These are phyloP conservation scores for Scolopax rusticola DNA, from an alignment of 2,797 vertebrate species.

Conservation along the genomic window DNA sequence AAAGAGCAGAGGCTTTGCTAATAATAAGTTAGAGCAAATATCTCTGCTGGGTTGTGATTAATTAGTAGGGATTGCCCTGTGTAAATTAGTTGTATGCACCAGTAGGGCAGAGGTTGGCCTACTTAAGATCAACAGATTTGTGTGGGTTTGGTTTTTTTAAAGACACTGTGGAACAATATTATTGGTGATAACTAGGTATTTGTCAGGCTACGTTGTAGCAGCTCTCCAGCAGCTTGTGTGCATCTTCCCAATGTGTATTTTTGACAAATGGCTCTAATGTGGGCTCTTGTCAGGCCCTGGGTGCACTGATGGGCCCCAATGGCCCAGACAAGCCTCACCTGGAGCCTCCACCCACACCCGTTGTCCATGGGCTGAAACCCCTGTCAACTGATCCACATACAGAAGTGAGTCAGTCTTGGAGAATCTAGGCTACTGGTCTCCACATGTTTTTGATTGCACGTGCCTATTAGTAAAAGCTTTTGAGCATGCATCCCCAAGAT, in stretches of 20 bases:
- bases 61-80: background rate
- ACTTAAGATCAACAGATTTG: background rate
- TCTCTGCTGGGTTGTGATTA: background rate
- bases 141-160: background rate
- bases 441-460: background rate
- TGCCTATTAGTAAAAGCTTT: background rate
- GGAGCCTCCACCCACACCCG: background rate
- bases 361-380: background rate
- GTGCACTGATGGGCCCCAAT: accelerated
- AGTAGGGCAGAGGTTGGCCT: background rate
- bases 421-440: background rate
- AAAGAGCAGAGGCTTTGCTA: background rate
- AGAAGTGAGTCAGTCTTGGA: background rate
- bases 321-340: background rate
- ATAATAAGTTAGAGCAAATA: background rate
- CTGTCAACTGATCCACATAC: accelerated
- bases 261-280: accelerated
- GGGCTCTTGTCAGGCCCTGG: background rate
- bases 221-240: background rate
- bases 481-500: background rate
- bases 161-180: background rate
- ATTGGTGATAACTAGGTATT: background rate
- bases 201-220: background rate
- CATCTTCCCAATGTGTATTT: background rate
- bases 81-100: background rate